These are phyloP conservation scores for Potamilus streckersoni DNA, from an alignment of 1,140 invertebrate species.

Conservation along the genomic window DNA sequence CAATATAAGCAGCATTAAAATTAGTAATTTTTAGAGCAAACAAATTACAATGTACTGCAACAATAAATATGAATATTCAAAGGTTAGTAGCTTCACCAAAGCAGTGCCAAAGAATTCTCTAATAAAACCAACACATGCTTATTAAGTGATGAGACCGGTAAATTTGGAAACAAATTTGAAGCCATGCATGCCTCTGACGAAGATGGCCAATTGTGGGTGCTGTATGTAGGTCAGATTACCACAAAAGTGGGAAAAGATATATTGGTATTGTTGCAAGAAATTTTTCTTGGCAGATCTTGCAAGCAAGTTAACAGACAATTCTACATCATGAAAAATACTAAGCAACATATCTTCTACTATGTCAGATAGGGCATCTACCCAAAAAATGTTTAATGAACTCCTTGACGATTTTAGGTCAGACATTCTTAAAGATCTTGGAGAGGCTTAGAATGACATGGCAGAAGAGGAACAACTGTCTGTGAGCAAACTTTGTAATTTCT, in stretches of 20 bases:
- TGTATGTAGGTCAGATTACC: not conserved
- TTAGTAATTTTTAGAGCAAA: constrained; percentile 12
- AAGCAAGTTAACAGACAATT: no score
- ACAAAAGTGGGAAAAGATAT: no score
- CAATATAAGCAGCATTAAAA: constrained; percentile 8
- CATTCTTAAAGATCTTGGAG: constrained; percentile 6
- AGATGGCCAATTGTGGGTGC: constrained; percentile 7
- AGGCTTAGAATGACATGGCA: not conserved
- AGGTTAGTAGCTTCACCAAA: constrained; percentile 10
- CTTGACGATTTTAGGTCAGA: not conserved
- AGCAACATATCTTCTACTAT: constrained; percentile 6
- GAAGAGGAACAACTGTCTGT: no score
- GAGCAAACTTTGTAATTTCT: no score
- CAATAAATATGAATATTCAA: constrained; percentile 29
- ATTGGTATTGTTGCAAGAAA: no score
- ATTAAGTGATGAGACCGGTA: constrained; percentile 30
- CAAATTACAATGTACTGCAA: constrained; percentile 9
- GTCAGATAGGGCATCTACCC: constrained; percentile 15
- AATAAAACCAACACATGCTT: constrained; percentile 18
- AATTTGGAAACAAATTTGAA: constrained; percentile 31
- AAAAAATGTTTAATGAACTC: constrained; percentile 16
- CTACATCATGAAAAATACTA: constrained; percentile 10
- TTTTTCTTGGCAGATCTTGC: no score
- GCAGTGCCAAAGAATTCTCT: no score
- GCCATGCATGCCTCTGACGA: constrained; percentile 16